These are phyloP conservation scores for Crepidodera aurea DNA, from an alignment of 2,888 invertebrate genomes.

Conservation along the genomic window DNA sequence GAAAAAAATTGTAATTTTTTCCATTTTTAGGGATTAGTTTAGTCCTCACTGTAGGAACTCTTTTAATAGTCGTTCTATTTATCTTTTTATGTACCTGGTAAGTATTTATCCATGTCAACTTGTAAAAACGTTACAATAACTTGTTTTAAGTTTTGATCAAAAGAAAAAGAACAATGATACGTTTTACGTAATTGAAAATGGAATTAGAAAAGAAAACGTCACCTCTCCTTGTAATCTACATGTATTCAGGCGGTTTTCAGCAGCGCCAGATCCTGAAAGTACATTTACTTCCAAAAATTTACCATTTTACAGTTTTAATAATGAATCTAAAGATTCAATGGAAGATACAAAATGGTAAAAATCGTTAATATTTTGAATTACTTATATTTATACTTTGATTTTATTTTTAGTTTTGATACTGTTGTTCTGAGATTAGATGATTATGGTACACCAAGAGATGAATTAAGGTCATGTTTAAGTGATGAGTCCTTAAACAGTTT, in stretches of 20 bases:
- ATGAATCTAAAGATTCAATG: conserved; percentile 17
- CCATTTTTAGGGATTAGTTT: conserved; percentile 33
- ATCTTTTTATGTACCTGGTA: conserved; percentile 34
- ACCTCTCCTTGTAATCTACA: conserved; percentile 27
- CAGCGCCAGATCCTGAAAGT: conserved; percentile 16
- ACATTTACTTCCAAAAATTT: conserved; percentile 33
- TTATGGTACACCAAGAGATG: conserved; percentile 31
- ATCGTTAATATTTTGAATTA: not conserved
- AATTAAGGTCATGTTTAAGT: conserved; percentile 42
- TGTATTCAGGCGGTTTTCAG: conserved; percentile 23
- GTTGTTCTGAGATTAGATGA: conserved; percentile 20
- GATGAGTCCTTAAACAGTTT: conserved; percentile 44
- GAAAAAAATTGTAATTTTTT: not conserved
- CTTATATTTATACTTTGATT: not conserved
- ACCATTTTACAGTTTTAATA: conserved; percentile 21
- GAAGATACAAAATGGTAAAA: conserved; percentile 30
- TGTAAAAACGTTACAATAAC: not conserved
- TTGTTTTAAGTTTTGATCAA: conserved; percentile 18
- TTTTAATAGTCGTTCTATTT: conserved; percentile 27
- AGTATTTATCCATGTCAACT: conserved; percentile 1
- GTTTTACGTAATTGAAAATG: conserved; percentile 27
- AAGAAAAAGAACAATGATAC: conserved; percentile 13
- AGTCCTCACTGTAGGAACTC: conserved; percentile 18
- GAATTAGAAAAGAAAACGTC: conserved; percentile 10
- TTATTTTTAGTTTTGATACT: conserved; percentile 25